Conservation (phyloP, 92 coral and sea anemone genomes). For the Bergia puertoricense region DNA sequence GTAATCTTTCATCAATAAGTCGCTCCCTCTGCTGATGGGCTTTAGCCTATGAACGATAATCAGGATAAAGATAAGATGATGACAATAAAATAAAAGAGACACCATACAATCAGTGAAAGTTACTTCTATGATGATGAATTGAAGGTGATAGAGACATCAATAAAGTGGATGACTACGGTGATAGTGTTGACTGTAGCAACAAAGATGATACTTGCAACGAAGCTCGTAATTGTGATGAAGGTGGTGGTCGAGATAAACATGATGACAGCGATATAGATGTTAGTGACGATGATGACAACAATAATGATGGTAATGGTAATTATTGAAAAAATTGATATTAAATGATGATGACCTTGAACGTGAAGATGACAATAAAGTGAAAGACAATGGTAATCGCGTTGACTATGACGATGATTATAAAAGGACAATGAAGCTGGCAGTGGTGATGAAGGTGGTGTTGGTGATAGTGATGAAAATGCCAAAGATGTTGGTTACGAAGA, state of each 20-base stretch:
- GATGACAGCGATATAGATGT: neutral
- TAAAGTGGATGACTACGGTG: neutral
- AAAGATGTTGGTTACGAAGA: neutral
- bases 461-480: neutral
- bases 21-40: conserved; percentile 94
- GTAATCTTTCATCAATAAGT: conserved; percentile 85
- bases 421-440: neutral
- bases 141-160: neutral
- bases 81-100: neutral
- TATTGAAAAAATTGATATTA: neutral
- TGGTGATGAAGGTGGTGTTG: neutral
- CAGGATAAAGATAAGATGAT: neutral
- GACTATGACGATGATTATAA: neutral
- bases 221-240: neutral
- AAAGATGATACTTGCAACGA: neutral
- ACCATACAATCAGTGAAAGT: neutral
- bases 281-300: neutral
- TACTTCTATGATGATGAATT: neutral
- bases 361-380: neutral
- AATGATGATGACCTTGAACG: neutral
- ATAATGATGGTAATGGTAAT: neutral
- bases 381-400: neutral
- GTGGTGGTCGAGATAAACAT: neutral
- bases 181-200: neutral
- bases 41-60: conserved; percentile 65